Evolutionary conservation across 2,888 invertebrate species (phyloP).

Genomic region (Epinotia brunnichana): DNA sequence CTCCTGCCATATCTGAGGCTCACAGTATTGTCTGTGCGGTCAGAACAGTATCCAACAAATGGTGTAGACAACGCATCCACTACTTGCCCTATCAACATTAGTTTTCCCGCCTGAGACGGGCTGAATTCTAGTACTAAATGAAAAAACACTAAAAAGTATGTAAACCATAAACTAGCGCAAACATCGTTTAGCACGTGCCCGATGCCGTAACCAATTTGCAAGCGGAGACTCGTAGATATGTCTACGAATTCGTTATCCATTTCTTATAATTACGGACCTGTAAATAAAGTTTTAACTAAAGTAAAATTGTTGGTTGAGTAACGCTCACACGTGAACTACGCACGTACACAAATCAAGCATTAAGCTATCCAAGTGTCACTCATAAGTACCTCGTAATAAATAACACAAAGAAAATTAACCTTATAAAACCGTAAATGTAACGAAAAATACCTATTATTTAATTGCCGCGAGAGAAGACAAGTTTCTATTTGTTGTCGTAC

Average conservation of each 20-base stretch:
- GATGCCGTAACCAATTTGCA: conserved; percentile 86
- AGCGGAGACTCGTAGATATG: conserved; percentile 71
- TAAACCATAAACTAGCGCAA: conserved; percentile 97
- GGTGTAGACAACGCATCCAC: conserved; percentile 94
- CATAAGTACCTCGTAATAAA: background rate
- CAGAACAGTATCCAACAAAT: conserved; percentile 93
- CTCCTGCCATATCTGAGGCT: conserved; percentile 90
- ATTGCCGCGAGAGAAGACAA: background rate
- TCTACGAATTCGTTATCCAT: conserved; percentile 80
- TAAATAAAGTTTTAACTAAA: background rate
- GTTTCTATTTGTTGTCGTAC: conserved; percentile 7
- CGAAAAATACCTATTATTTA: background rate
- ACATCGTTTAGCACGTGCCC: conserved; percentile 96
- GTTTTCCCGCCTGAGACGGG: conserved; percentile 82
- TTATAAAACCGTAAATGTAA: background rate
- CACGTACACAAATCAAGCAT: background rate
- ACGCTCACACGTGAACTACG: background rate
- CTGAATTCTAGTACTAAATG: conserved; percentile 84
- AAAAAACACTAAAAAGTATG: conserved; percentile 93
- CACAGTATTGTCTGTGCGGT: conserved; percentile 86
- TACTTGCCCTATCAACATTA: conserved; percentile 92
- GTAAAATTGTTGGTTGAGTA: background rate
- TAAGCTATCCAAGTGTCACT: background rate
- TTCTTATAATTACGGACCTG: conserved; percentile 22
- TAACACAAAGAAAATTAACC: background rate